Conservation (phyloP, 1,140 invertebrate species). For the Stegodyphus dumicola region DNA sequence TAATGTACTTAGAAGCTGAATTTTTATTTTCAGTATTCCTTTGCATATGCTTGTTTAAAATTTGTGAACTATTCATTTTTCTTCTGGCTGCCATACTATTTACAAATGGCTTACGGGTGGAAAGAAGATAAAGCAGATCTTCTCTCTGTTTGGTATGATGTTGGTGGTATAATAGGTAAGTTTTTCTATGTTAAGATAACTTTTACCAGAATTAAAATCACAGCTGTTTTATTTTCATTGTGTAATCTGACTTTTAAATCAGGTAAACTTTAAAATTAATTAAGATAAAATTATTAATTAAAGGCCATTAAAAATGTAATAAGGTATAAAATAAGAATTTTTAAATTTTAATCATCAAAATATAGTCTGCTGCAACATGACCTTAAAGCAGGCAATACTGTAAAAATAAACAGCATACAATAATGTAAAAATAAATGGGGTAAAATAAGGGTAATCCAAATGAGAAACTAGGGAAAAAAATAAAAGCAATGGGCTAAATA, state of each 20-base stretch:
- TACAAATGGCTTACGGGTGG: conserved; percentile 80
- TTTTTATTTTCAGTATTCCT: conserved; percentile 81
- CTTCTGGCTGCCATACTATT: conserved; percentile 94
- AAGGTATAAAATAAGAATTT: no score
- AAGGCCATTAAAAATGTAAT: no score
- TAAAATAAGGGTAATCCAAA: no score
- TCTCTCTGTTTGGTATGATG: conserved; percentile 89
- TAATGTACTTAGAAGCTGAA: not conserved
- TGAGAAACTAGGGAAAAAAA: no score
- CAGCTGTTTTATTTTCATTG: not conserved
- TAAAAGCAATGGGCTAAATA: no score
- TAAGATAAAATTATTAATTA: no score
- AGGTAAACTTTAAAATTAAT: no score
- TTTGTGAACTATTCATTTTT: conserved; percentile 96
- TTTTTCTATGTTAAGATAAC: not conserved
- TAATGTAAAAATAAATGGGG: no score
- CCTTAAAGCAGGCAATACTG: no score
- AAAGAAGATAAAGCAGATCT: conserved; percentile 80
- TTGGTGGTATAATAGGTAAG: conserved; percentile 85
- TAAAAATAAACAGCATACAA: no score
- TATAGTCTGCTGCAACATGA: no score
- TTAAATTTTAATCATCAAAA: no score
- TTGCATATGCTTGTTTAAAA: conserved; percentile 96
- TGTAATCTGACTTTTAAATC: not conserved
- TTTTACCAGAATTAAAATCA: not conserved